Conservation (phyloP, 1,140 invertebrate species). For the Meteorus sp. region DNA sequence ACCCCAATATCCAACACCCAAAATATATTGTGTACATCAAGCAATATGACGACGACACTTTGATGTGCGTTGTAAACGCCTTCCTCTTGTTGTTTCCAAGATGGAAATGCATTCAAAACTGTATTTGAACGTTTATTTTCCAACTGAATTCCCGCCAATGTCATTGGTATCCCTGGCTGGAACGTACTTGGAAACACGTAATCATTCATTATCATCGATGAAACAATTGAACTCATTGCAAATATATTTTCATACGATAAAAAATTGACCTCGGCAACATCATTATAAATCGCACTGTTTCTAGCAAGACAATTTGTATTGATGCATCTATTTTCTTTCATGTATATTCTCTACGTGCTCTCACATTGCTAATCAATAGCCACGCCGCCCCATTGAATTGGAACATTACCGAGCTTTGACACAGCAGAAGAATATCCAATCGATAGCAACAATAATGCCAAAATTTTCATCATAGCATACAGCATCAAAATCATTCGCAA, state of each 20-base stretch:
- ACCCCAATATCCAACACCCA: constrained; percentile 67
- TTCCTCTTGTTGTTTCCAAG: constrained; percentile 65
- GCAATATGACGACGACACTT: constrained; percentile 64
- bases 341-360: constrained; percentile 60
- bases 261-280: too few species aligned
- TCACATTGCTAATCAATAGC: constrained; percentile 62
- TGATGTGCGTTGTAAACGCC: constrained; percentile 62
- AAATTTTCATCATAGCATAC: too few species aligned
- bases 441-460: too few species aligned
- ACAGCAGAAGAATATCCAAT: not conserved
- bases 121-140: constrained; percentile 52
- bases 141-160: constrained; percentile 58
- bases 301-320: not conserved
- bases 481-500: too few species aligned
- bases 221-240: too few species aligned
- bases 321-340: constrained; percentile 27
- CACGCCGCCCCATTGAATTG: constrained; percentile 54
- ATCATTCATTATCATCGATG: too few species aligned
- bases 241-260: too few species aligned
- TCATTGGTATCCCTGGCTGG: constrained; percentile 61
- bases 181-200: constrained; percentile 19
- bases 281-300: not conserved
- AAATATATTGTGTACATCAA: constrained; percentile 60
- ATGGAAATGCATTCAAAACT: constrained; percentile 59
- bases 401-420: not conserved